Base-by-base conservation (phyloP, 2,797 vertebrate species). In the Xenops minutus region DNA sequence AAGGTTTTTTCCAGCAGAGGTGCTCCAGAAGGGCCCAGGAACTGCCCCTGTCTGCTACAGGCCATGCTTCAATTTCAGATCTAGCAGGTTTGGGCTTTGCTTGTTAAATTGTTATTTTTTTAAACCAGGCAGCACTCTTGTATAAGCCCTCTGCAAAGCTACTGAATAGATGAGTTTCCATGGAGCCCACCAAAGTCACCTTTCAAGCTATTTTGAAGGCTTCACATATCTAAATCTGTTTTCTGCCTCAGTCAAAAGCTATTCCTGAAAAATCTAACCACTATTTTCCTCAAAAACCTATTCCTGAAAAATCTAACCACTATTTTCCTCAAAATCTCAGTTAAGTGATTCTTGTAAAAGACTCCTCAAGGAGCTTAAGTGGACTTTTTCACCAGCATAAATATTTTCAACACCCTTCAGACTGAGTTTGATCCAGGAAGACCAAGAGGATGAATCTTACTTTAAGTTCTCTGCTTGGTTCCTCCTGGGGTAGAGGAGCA, bases 171-270 rank as follows among this genome's bases (percentile, higher is more conserved):
- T 24, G 44, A 93, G 96, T 95, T 95, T 92, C 93, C 95, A 95
- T 94, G 94, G 93, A 93, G 89, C 82, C 75, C 69, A 95, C 59
- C 54, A 73, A 90, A 95, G 94, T 92, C 74, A 79, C 77, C 67
- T 76, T 76, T 71, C 37, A 41, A 68, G 84, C 55, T 79, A 66
- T 86, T 90, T 58, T 74, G 54, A 88, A 81, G 55, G 43, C 46
- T 92, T 75, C 43, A 22, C 69, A 67, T 34, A 62, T 77, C 84
- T 94, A 93, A 92, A 93, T 89, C 29, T 74, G 78, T 56, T 91
- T 91, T 78, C n/a, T 88, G 74, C 62, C 62, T 93, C 82, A 78
- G 59, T 82, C 79, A 85, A 41, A 89, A 91, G 82, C 62, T 85
- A 76, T 13, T 71, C 36, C 48, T 46, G 54, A 58, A 61, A 91